phyloP scores from a whole-genome alignment of 1,140 invertebrate species.

The Drosophila asahinai region DNA sequence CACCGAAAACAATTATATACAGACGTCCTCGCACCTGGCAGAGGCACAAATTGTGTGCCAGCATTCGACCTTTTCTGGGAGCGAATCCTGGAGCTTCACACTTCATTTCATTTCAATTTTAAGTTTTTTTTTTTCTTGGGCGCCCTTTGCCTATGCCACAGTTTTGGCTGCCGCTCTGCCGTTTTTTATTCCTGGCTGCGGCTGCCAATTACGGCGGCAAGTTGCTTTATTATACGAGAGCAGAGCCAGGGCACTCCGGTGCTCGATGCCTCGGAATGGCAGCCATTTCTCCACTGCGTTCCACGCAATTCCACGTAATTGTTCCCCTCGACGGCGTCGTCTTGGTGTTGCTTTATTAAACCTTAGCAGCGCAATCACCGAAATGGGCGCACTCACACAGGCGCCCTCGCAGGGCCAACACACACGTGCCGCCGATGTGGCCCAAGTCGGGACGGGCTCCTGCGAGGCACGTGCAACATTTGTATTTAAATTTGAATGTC shows the following conservation, averaged over 20 bases:
- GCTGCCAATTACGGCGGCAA: conserved; percentile 74
- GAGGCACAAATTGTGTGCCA: background rate
- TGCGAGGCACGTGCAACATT: conserved; percentile 74
- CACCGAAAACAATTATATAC: conserved; percentile 47
- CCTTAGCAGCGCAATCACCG: conserved; percentile 71
- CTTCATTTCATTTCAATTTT: conserved; percentile 76
- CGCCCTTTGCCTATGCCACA: conserved; percentile 55
- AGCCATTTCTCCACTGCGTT: conserved; percentile 45
- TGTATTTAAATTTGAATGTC: conserved; percentile 83
- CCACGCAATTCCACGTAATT: conserved; percentile 39
- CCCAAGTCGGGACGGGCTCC: conserved; percentile 45
- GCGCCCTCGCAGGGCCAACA: conserved; percentile 4
- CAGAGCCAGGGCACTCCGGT: background rate
- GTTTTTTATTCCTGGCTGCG: conserved; percentile 43
- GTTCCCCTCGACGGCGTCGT: conserved; percentile 48
- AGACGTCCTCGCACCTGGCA: conserved; percentile 9
- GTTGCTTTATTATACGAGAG: conserved; percentile 74
- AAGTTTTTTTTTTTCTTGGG: conserved; percentile 37
- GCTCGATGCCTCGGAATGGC: conserved; percentile 49
- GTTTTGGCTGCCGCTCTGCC: conserved; percentile 6
- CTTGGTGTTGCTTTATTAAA: conserved; percentile 79
- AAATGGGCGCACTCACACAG: conserved; percentile 70
- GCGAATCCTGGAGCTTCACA: conserved; percentile 53
- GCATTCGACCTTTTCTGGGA: conserved; percentile 16
- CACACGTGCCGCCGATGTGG: conserved; percentile 20